Evolutionary conservation across 2,888 invertebrate species (phyloP).

Genomic region (Slavum lentiscoides): DNA sequence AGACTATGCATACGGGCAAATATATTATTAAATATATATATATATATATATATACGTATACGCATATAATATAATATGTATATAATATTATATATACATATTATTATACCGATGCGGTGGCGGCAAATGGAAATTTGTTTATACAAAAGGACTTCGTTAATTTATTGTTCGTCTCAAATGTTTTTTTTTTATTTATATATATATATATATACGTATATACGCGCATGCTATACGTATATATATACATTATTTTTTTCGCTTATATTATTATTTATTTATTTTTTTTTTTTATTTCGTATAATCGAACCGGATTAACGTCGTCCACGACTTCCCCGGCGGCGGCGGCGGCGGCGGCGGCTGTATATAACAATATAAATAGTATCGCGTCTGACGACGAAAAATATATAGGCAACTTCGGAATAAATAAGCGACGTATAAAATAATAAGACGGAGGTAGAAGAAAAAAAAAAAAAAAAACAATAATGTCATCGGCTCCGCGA

Average conservation of each 20-base stretch:
- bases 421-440: slow-evolving; percentile 26
- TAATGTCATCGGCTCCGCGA: slow-evolving; percentile 33
- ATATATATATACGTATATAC: not conserved
- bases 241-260: not conserved
- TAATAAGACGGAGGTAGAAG: not conserved
- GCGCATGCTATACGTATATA: not conserved
- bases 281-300: slow-evolving; percentile 43
- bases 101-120: no score
- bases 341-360: slow-evolving; percentile 23
- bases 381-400: slow-evolving; percentile 50
- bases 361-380: slow-evolving; percentile 30
- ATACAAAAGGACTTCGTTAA: slow-evolving; percentile 48
- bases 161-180: slow-evolving; percentile 48
- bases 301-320: slow-evolving; percentile 46
- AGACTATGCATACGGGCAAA: no score
- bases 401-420: slow-evolving; percentile 31
- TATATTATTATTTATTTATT: slow-evolving; percentile 2
- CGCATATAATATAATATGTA: no score
- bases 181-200: slow-evolving; percentile 20
- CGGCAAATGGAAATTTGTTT: slow-evolving; percentile 46
- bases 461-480: slow-evolving; percentile 2
- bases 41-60: no score
- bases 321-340: slow-evolving; percentile 44
- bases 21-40: no score
- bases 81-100: no score